These are phyloP conservation scores for Bruchidius siliquastri DNA, from an alignment of 2,888 invertebrate genomes.

Conservation along the genomic window DNA sequence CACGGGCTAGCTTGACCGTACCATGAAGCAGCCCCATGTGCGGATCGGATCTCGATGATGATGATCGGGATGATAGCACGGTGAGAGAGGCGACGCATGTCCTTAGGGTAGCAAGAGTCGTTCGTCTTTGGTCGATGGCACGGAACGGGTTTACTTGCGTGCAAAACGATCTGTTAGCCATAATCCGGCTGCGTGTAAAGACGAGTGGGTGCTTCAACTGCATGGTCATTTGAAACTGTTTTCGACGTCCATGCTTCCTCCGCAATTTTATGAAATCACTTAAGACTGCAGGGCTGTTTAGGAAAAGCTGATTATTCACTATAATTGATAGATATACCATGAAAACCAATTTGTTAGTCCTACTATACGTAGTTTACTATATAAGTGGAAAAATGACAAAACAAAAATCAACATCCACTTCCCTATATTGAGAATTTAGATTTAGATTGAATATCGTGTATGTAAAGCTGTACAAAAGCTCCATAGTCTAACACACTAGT, in stretches of 20 bases:
- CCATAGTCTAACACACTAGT: too few species aligned
- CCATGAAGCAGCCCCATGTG: background rate
- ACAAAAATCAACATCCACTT: too few species aligned
- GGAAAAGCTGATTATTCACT: background rate
- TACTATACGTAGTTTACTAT: too few species aligned
- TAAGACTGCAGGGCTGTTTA: background rate
- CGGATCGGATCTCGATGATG: background rate
- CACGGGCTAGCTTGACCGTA: background rate
- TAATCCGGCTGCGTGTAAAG: background rate
- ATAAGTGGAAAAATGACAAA: too few species aligned
- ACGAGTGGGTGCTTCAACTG: background rate
- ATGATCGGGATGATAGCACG: background rate
- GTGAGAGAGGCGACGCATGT: background rate
- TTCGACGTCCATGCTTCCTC: background rate
- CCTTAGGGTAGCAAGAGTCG: background rate
- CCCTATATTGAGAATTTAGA: too few species aligned
- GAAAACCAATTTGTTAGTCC: too few species aligned
- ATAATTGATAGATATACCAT: too few species aligned
- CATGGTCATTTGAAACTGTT: background rate
- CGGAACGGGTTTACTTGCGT: background rate
- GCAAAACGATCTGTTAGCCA: background rate
- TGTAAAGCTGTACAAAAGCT: too few species aligned
- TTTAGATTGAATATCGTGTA: too few species aligned
- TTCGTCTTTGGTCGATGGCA: background rate
- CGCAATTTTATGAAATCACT: background rate